Evolutionary conservation across 37 sponge, comb jelly and placozoan species (phyloP).

Genomic region (Ephydatia muelleri): DNA sequence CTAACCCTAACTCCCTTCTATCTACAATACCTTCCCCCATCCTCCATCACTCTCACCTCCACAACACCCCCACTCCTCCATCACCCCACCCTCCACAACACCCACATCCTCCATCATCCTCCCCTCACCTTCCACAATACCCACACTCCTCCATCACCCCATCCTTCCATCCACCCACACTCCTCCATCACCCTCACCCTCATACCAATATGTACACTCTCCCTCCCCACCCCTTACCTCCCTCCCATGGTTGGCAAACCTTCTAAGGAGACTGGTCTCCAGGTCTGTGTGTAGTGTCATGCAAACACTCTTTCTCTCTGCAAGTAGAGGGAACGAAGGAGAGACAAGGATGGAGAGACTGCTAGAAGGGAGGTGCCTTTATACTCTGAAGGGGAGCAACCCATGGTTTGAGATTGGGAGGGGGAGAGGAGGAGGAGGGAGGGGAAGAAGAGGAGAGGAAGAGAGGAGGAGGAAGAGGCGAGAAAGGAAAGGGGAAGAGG

Average conservation of each 20-base stretch:
- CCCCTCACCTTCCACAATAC: too few relatives aligned
- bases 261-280: constrained; percentile 35
- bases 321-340: too few relatives aligned
- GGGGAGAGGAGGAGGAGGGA: not conserved
- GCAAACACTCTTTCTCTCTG: not conserved
- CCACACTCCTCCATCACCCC: too few relatives aligned
- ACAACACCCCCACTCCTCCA: too few relatives aligned
- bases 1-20: too few relatives aligned
- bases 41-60: too few relatives aligned
- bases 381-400: not conserved
- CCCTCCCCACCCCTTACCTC: not conserved
- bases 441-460: not conserved
- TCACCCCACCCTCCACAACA: too few relatives aligned
- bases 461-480: not conserved
- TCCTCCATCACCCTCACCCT: not conserved
- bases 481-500: too few relatives aligned
- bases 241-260: constrained; percentile 2
- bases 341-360: too few relatives aligned
- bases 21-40: too few relatives aligned
- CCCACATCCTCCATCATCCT: too few relatives aligned
- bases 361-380: constrained; percentile 6
- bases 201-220: not conserved
- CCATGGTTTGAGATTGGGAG: not conserved
- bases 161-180: too few relatives aligned
- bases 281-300: constrained; percentile 35